phyloP scores from a whole-genome alignment of 2,113 vertebrate genomes.

The Ornithorhynchus anatinus region DNA sequence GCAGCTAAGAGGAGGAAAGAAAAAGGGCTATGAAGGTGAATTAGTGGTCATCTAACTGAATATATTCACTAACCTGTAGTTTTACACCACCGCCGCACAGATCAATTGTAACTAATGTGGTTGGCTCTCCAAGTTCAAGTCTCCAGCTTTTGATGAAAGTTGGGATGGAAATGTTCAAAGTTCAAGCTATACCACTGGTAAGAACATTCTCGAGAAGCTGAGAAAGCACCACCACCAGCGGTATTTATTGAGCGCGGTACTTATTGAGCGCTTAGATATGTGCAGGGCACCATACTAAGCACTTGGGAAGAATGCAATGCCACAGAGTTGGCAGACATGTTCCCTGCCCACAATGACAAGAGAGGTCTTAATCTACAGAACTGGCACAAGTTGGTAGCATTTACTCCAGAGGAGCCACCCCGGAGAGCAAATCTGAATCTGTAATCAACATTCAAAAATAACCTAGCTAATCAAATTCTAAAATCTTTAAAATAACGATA shows the following conservation, averaged over 20 bases:
- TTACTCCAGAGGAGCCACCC: background rate
- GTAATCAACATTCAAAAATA: slow-evolving; percentile 6
- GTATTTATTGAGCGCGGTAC: too few species aligned
- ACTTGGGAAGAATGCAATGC: too few species aligned
- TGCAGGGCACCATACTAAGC: too few species aligned
- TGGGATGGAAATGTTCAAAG: background rate
- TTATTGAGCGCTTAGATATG: too few species aligned
- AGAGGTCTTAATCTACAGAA: background rate
- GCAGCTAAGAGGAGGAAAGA: too few species aligned
- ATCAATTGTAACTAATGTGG: background rate
- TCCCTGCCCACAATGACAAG: too few species aligned
- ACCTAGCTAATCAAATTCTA: background rate
- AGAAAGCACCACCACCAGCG: too few species aligned
- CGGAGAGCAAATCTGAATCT: background rate
- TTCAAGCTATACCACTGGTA: background rate
- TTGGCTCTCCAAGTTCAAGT: background rate
- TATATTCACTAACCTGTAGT: background rate
- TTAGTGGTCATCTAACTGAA: background rate
- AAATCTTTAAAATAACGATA: background rate
- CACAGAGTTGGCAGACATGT: too few species aligned
- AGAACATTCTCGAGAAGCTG: background rate
- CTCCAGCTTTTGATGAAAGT: background rate
- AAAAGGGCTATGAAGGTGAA: too few species aligned
- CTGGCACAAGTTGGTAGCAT: background rate
- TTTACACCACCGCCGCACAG: background rate